A percentile compares a stretch with the other conserved stretches of the same genome.
phyloP scores from a whole-genome alignment of 2,113 vertebrate genomes.

The Protomyctophum bolini region DNA sequence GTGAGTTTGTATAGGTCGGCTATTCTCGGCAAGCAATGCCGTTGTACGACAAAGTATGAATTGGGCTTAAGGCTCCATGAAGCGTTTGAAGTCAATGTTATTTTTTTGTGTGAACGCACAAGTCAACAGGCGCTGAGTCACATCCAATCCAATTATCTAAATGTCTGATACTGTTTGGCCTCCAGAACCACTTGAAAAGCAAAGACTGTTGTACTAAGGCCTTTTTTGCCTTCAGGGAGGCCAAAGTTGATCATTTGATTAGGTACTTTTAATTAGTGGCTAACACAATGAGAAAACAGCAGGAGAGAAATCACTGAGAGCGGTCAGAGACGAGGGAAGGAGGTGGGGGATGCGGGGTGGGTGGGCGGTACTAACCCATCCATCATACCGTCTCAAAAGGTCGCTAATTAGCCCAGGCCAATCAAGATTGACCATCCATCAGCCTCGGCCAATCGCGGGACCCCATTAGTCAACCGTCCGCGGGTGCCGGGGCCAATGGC shows the following conservation, averaged over 20 bases:
- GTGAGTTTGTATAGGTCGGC: too few species aligned
- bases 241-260: conserved; percentile 63
- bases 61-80: background rate
- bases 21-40: background rate
- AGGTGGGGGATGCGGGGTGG: background rate
- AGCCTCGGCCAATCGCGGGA: conserved; percentile 56
- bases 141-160: conserved; percentile 39
- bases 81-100: background rate
- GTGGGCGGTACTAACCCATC: conserved; percentile 51
- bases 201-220: conserved; percentile 31
- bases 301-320: conserved; percentile 60
- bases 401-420: conserved; percentile 70
- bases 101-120: background rate
- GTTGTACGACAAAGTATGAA: too few species aligned
- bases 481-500: conserved; percentile 48
- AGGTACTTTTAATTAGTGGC: conserved; percentile 71
- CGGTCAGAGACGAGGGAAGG: conserved; percentile 27
- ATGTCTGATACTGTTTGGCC: conserved; percentile 29
- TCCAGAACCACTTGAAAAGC: conserved; percentile 35
- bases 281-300: conserved; percentile 61
- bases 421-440: conserved; percentile 67
- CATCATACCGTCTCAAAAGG: conserved; percentile 62
- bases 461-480: conserved; percentile 45
- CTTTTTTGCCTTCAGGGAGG: conserved; percentile 28
- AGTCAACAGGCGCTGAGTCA: conserved; percentile 18